Conservation (phyloP, 2,113 vertebrate species). For the Lagopus leucura region DNA sequence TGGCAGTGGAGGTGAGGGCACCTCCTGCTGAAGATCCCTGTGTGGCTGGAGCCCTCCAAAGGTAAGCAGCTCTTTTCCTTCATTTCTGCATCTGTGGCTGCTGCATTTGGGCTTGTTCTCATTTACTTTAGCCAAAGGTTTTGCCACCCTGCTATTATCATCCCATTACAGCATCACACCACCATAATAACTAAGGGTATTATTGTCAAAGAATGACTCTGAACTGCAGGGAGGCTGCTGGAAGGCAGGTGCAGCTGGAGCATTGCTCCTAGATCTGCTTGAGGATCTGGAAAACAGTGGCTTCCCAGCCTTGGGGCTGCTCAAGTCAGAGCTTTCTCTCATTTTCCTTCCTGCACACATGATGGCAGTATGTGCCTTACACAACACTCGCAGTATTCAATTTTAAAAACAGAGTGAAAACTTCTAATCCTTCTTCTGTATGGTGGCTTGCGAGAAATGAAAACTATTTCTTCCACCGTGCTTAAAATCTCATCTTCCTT, state of each 20-base stretch:
- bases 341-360: not conserved
- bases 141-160: no score
- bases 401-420: not conserved
- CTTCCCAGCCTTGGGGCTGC: fast-evolving
- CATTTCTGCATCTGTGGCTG: no score
- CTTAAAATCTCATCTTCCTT: not conserved
- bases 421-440: not conserved
- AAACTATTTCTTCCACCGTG: not conserved
- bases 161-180: no score
- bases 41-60: no score
- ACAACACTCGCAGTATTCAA: fast-evolving
- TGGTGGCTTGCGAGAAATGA: not conserved
- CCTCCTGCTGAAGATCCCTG: no score
- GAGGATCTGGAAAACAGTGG: not conserved
- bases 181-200: not conserved
- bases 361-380: not conserved
- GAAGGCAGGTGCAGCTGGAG: not conserved
- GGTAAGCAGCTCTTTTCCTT: no score
- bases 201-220: not conserved
- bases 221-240: not conserved
- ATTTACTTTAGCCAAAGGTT: no score
- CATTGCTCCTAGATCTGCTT: not conserved
- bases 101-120: no score
- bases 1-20: no score
- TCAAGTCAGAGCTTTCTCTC: not conserved